Evolutionary conservation across 2,797 vertebrate genomes (phyloP), one percentile per base, ranked within the genome.

Genomic region (Pampus argenteus): DNA sequence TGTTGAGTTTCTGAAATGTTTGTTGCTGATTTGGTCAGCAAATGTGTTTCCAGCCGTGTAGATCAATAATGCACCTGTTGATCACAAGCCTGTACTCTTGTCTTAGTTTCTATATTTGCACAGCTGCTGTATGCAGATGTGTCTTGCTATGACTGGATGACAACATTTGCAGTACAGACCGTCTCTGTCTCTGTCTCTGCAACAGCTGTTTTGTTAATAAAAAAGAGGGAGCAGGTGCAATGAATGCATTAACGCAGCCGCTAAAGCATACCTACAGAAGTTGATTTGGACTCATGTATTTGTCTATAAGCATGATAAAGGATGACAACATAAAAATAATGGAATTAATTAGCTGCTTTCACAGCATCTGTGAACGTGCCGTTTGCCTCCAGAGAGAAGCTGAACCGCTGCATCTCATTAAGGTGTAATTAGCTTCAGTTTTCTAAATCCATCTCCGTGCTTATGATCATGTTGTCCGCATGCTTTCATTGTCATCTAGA

Each of bases 401-500:
- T 64, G 75, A 67, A 69, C 78, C 71, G 20, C 17, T 57, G 63
- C 67, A 58, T 73, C 69, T 66, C 73, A 85, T 81, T 76, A 79
- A 80, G 66, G 52, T 61, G 18, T 74, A 68, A 84, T 82, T 82
- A 84, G 68, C 63, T 59, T 23, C 34, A 73, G 22, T 50, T 66
- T 66, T 60, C 54, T 44, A 76, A 56, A 71, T 71, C 47, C 66
- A 59, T 62, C 25, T 76, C 38, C 60, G 54, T 56, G 38, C n/a
- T 69, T 6, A 0, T 62, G 50, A 57, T 66, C 2, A 22, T 75
- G 49, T 42, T 42, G 57, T 60, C 10, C 4, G 6, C 15, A 5
- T n/a, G 2, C 9, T 45, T 8, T 11, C 1, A 20, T 47, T 45
- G 5, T 31, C n/a, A 23, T 20, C 11, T 31, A 64, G 40, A 54